Base-by-base conservation (phyloP, 35 echinoderm and acorn worm genomes). In the Ophiothrix spiculata region DNA sequence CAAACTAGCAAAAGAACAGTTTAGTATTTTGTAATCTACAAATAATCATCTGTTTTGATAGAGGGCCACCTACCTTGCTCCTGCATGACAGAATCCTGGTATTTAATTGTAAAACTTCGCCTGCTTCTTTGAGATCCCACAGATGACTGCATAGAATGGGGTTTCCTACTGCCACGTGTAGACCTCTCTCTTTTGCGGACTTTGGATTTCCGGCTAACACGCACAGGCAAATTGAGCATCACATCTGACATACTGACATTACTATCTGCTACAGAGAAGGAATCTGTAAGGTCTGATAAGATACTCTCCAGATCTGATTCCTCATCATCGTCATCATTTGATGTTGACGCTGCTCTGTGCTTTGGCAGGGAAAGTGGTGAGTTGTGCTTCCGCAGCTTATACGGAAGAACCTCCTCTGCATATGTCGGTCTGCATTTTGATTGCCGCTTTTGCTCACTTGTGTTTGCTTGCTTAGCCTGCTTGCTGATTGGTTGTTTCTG, bases 271-370 rank as follows among this genome's bases (percentile, higher is more conserved):
- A 82, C 80, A 46, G 80, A 82, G 42, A 31, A 56, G 33, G 33
- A 33, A 31, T 33, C 15, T 54, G 80, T 33, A n/a, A 82, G 32
- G 29, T 82, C 80, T 31, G 80, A 54, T 8, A 82, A n/a, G 15
- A 82, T 56, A 82, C 80, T 82, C 41, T 82, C 80, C 1, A 82
- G 17, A 56, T 82, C 80, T 33, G 80, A 82, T 12, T 82, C 80
- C n/a, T 49, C 56, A 38, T 82, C 32, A n/a, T n/a, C n/a, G n/a
- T n/a, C n/a, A 56, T 82, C 40, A 80, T 39, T 78, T 10, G 76
- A 15, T 37, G 76, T 15, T 4, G 41, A 80, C 41, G 37, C 13
- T 2, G 33, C 13, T 11, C 13, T 36, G 76, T 78, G 34, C 38
- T 36, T 78, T 36, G 76, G 38, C 25, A 78, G 21, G 4, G 32